Evolutionary conservation across 2,797 vertebrate species (phyloP), one percentile per base, ranked within the genome.

Genomic region (Chelmon rostratus): DNA sequence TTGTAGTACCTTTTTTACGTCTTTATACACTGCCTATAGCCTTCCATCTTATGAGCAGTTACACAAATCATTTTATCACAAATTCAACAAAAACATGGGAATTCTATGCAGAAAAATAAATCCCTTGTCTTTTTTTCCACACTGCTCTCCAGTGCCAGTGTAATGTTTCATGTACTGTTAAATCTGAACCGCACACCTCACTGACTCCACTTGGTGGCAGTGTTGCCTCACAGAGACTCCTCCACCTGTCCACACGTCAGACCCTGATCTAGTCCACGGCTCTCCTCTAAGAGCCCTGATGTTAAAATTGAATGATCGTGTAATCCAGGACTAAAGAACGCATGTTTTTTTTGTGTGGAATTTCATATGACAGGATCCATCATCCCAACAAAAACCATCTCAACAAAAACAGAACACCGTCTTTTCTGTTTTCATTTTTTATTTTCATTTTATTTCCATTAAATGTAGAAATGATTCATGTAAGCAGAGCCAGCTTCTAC

Each of bases 181-280:
- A 3, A 3, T 31, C 28, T 31, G 28, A 31, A 50, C 6, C 19
- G 25, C 18, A 19, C 52, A 38, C 16, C 1, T 49, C 4, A 15
- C 7, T 23, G 1, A 10, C 21, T 28, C 91, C 94, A 93, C 91
- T 76, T 83, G 92, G 85, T 85, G 92, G 87, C 89, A 94, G 86
- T 92, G 83, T 93, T 90, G 88, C 68, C 63, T 88, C 67, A 91
- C 68, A 49, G 72, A 79, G 2, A 52, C 10, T 33, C 8, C 6
- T 7, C 2, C 21, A 15, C 1, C 8, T 61, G 25, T 53, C n/a
- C n/a, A 47, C 11, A 28, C 2, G 44, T 12, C 5, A 38, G 23
- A 25, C 33, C 9, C n/a, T 38, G 1, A 16, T 15, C 15, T 28
- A 28, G 4, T 5, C 16, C 2, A 16, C 35, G 68, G 18, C 16